These are phyloP conservation scores for Stichodactyla helianthus DNA, from an alignment of 64 coral and sea anemone genomes.

Conservation along the genomic window DNA sequence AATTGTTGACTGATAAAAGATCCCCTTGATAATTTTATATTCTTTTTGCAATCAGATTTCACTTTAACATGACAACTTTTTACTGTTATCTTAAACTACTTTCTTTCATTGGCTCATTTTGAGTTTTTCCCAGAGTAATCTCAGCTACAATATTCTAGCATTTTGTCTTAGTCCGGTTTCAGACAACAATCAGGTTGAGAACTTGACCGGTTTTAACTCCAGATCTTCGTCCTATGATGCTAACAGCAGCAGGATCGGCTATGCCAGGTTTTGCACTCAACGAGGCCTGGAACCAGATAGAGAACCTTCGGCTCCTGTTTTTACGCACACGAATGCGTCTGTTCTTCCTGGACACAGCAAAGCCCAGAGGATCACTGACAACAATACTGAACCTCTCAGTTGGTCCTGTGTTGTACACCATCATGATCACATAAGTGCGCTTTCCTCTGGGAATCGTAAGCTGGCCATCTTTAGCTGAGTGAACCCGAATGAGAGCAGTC, in stretches of 20 bases:
- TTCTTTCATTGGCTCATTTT: no score
- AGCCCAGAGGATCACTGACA: slow-evolving; percentile 25
- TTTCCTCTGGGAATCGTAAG: slow-evolving; percentile 12
- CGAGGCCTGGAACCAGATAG: slow-evolving; percentile 26
- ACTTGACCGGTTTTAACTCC: slow-evolving; percentile 22
- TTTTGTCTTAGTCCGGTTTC: background rate
- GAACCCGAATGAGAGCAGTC: slow-evolving; percentile 18
- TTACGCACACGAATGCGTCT: background rate
- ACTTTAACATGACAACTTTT: no score
- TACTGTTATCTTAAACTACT: no score
- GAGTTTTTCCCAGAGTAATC: no score
- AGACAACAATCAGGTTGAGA: slow-evolving; percentile 42
- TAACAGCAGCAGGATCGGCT: slow-evolving; percentile 20
- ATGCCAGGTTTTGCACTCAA: slow-evolving; percentile 22
- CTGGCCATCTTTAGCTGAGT: background rate
- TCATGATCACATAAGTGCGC: slow-evolving; percentile 13
- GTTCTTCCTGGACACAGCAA: background rate
- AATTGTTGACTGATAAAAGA: no score
- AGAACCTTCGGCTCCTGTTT: background rate
- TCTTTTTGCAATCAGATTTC: no score
- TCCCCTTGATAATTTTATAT: no score
- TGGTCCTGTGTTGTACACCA: slow-evolving; percentile 35
- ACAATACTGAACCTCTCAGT: slow-evolving; percentile 20
- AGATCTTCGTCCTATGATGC: slow-evolving; percentile 19
- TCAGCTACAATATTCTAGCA: no score